Evolutionary conservation across 2,113 vertebrate genomes (phyloP).

Genomic region (Balaeniceps rex): DNA sequence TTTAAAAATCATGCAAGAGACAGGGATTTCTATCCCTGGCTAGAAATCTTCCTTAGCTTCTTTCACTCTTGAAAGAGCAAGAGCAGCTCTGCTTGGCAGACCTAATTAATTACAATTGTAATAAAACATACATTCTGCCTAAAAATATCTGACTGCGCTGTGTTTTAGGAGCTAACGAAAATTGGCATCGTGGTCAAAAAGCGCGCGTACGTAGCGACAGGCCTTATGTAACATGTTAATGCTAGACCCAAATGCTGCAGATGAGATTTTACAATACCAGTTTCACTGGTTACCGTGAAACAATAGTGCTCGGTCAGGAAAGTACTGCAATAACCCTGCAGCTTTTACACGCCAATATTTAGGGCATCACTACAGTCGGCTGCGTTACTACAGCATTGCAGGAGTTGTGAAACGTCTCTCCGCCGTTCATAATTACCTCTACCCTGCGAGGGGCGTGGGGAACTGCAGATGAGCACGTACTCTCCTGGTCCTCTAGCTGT

Average conservation of each 20-base stretch:
- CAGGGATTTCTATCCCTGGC: background rate
- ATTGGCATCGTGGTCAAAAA: background rate
- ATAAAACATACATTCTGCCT: background rate
- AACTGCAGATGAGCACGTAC: fast-evolving
- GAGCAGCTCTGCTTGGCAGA: background rate
- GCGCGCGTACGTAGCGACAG: fast-evolving
- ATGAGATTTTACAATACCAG: background rate
- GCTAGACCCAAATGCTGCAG: background rate
- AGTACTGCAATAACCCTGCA: constrained; percentile 1
- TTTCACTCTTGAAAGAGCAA: background rate
- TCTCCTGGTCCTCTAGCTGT: fast-evolving
- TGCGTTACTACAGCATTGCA: background rate
- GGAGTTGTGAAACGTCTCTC: background rate
- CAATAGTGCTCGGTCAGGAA: background rate
- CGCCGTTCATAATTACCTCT: background rate
- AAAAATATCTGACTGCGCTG: background rate
- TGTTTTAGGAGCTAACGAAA: background rate
- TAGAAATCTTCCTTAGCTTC: background rate
- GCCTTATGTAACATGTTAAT: background rate
- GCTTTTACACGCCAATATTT: background rate
- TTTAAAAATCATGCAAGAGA: background rate
- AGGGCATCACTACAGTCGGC: background rate
- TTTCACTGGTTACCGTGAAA: background rate
- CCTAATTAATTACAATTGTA: background rate
- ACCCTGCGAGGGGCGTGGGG: background rate